Conservation (phyloP, 2,113 vertebrate genomes). For the Eurystomus gularis region DNA sequence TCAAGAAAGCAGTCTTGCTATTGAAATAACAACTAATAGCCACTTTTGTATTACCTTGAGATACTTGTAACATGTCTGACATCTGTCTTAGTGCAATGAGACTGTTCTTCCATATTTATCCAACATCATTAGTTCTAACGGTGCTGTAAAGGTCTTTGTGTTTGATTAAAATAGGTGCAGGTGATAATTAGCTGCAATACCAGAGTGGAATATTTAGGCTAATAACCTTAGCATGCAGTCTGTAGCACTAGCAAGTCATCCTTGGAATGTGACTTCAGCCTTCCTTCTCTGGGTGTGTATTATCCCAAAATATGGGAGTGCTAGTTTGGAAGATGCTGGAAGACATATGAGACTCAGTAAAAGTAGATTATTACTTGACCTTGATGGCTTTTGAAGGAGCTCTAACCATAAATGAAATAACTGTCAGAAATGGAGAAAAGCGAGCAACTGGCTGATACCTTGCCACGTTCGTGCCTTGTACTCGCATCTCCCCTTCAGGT, state of each 20-base stretch:
- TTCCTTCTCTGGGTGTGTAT: not conserved
- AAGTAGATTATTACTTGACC: not conserved
- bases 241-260: rapidly evolving
- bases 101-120: not conserved
- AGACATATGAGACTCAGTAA: not conserved
- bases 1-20: not conserved
- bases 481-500: not conserved
- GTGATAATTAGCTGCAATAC: not conserved
- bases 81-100: not conserved
- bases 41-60: not conserved
- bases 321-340: not conserved
- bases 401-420: not conserved
- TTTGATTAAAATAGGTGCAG: not conserved
- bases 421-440: not conserved
- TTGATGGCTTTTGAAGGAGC: not conserved
- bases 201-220: not conserved
- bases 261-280: not conserved
- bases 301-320: not conserved
- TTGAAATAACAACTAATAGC: not conserved
- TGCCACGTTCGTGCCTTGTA: not conserved
- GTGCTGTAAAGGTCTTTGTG: not conserved
- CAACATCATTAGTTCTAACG: not conserved
- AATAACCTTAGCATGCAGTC: not conserved
- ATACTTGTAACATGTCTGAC: not conserved
- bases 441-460: not conserved